phyloP scores from a whole-genome alignment of 1,140 invertebrate genomes.

The Euwallacea fornicatus region DNA sequence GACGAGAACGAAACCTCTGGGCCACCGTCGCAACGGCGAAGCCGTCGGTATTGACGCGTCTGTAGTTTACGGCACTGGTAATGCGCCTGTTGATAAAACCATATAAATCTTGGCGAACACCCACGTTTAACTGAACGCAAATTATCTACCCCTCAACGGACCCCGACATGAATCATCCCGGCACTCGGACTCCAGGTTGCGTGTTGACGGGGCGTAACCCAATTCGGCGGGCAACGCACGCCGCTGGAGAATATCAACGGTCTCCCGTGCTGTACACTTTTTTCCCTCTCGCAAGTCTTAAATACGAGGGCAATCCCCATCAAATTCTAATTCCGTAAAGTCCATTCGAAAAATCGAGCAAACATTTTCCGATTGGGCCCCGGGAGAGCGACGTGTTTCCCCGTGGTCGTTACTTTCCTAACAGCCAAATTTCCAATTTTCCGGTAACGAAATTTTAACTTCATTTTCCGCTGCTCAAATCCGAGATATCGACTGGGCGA shows the following conservation, averaged over 20 bases:
- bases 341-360: background rate
- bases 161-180: background rate
- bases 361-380: background rate
- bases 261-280: background rate
- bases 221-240: background rate
- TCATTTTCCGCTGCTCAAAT: constrained; percentile 11
- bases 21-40: too few relatives aligned
- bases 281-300: too few relatives aligned
- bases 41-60: too few relatives aligned
- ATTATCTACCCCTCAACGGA: background rate
- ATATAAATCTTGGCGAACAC: too few relatives aligned
- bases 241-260: background rate
- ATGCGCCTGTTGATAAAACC: too few relatives aligned
- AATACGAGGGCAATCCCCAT: background rate
- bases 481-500: too few relatives aligned
- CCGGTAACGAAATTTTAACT: constrained; percentile 23
- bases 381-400: background rate
- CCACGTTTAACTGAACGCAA: background rate
- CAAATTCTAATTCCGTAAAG: background rate
- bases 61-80: too few relatives aligned
- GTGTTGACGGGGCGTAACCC: background rate
- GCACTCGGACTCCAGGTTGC: background rate
- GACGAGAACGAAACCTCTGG: too few relatives aligned
- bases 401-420: background rate
- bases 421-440: constrained; percentile 25